Percentiles rank a stretch among this genome's conserved stretches.
phyloP scores from a whole-genome alignment of 2,113 vertebrate genomes.

The Pseudois nayaur region DNA sequence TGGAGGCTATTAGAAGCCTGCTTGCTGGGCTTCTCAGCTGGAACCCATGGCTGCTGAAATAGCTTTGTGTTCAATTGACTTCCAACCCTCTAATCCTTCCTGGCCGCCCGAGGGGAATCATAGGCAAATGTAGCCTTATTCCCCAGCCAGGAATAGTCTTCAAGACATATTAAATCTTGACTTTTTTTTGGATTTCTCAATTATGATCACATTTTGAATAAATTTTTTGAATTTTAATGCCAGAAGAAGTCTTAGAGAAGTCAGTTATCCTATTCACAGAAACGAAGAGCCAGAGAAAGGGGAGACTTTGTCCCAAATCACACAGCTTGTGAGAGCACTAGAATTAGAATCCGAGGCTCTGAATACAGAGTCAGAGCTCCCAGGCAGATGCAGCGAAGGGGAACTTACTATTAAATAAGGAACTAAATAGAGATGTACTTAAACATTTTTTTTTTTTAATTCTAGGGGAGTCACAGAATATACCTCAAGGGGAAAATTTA shows the following conservation, averaged over 20 bases:
- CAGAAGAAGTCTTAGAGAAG: not conserved
- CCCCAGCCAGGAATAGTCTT: not conserved
- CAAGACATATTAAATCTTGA: not conserved
- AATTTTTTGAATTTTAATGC: not conserved
- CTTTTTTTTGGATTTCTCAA: not conserved
- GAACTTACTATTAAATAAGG: constrained; percentile 25
- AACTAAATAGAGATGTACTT: constrained; percentile 5
- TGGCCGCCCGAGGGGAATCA: constrained; percentile 23
- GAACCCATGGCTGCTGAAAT: constrained; percentile 33
- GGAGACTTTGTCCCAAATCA: not conserved
- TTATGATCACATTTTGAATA: not conserved
- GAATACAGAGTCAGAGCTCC: not conserved
- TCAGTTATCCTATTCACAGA: not conserved
- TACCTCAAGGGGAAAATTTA: constrained; percentile 8
- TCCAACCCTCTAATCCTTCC: constrained; percentile 38
- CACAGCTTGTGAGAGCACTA: not conserved
- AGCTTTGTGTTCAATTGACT: constrained; percentile 35
- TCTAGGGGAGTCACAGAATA: not conserved
- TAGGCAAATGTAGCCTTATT: constrained; percentile 39
- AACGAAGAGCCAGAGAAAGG: not conserved
- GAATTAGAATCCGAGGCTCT: not conserved
- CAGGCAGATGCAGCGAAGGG: not conserved
- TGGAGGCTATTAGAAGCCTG: constrained; percentile 6
- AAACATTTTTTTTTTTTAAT: not conserved
- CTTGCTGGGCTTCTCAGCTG: constrained; percentile 39